phyloP scores from a whole-genome alignment of 92 coral and sea anemone species.

The Epizoanthus rinbou region DNA sequence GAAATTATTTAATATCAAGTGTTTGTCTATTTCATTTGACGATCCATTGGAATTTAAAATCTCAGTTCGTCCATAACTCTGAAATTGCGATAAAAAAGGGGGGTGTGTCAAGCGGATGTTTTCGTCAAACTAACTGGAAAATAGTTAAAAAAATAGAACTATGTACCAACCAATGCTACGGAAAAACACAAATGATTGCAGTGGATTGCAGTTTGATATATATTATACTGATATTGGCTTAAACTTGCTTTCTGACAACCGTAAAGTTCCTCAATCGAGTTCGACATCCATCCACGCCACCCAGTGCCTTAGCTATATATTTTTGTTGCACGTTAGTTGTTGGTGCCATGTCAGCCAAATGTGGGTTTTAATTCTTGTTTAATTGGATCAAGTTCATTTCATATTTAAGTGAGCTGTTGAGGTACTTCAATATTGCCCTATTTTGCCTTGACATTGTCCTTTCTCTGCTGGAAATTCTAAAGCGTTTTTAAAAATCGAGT shows the following conservation, averaged over 20 bases:
- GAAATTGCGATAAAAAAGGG: neutral
- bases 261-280: constrained; percentile 7
- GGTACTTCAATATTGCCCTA: constrained; percentile 5
- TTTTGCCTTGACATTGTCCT: constrained; percentile 2
- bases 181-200: constrained; percentile 8
- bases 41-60: neutral
- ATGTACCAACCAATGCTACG: neutral
- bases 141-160: constrained; percentile 9
- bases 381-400: neutral
- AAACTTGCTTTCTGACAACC: constrained; percentile 21
- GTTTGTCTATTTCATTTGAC: constrained; percentile 10
- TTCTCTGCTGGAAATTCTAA: constrained; percentile 6
- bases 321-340: constrained; percentile 27
- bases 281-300: constrained; percentile 12
- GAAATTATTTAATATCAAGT: neutral
- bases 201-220: constrained; percentile 20
- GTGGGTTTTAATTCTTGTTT: constrained; percentile 16
- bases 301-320: constrained; percentile 25
- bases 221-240: constrained; percentile 23
- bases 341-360: constrained; percentile 25
- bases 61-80: neutral
- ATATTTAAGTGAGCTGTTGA: neutral
- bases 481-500: constrained; percentile 1
- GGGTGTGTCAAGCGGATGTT: neutral
- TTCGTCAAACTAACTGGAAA: constrained; percentile 8